Evolutionary conservation across 2,113 vertebrate species (phyloP).

Genomic region (Ahaetulla prasina): DNA sequence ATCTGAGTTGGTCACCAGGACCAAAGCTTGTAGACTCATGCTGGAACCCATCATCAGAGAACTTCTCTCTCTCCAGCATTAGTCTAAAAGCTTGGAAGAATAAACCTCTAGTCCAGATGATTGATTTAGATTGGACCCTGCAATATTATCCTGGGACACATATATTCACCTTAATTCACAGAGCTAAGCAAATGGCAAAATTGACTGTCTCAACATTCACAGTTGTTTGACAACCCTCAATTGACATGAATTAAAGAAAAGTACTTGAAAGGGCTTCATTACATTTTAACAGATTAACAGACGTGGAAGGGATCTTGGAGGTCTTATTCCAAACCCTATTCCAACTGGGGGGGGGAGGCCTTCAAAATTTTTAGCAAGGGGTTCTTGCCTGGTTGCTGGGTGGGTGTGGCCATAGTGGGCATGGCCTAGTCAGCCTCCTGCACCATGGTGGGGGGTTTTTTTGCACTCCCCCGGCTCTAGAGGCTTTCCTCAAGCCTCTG

Average conservation of each 20-base stretch:
- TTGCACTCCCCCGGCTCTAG: too few species aligned
- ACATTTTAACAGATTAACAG: neutral
- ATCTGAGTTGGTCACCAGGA: neutral
- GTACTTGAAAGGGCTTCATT: neutral
- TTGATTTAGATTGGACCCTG: neutral
- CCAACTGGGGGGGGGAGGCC: neutral
- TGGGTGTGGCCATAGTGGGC: too few species aligned
- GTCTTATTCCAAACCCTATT: neutral
- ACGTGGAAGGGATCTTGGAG: neutral
- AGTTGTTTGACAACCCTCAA: neutral
- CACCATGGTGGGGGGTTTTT: too few species aligned
- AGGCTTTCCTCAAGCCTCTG: too few species aligned
- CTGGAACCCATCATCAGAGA: neutral
- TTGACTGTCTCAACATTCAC: neutral
- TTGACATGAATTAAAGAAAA: neutral
- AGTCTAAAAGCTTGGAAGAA: neutral
- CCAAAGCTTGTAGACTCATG: neutral
- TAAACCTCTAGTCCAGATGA: neutral
- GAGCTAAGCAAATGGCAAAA: neutral
- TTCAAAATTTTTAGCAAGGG: too few species aligned
- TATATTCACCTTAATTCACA: neutral
- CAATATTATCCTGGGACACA: neutral
- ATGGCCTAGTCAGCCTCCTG: too few species aligned
- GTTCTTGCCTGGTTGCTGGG: too few species aligned
- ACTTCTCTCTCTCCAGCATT: neutral